Evolutionary conservation across 1,140 invertebrate species (phyloP).

Genomic region (Ericerus pela): DNA sequence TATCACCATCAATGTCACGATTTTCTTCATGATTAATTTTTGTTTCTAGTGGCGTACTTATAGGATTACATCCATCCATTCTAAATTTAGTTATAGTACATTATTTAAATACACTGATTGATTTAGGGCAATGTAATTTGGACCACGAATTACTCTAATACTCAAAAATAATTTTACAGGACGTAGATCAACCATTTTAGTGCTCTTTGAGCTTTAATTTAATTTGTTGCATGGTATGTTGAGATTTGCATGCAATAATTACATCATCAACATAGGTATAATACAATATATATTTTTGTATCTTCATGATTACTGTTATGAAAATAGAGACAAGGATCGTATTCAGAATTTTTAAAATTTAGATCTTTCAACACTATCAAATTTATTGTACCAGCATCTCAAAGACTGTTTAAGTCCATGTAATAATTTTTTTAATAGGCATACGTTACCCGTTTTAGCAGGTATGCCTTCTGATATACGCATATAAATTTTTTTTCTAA

Average conservation of each 20-base stretch:
- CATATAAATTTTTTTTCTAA: constrained; percentile 32
- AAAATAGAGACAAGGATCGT: too few relatives aligned
- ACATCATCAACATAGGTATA: constrained; percentile 17
- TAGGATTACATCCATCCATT: constrained; percentile 10
- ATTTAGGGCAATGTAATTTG: not conserved
- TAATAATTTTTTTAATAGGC: constrained; percentile 17
- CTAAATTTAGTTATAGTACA: constrained; percentile 14
- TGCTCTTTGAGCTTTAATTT: constrained; percentile 11
- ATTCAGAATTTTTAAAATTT: not conserved
- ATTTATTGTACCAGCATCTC: constrained; percentile 17
- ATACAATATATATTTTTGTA: too few relatives aligned
- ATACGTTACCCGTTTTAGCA: constrained; percentile 16
- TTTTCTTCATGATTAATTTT: constrained; percentile 13
- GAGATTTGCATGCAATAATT: constrained; percentile 7
- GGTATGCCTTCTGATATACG: constrained; percentile 26
- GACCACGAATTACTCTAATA: not conserved
- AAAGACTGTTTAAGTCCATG: constrained; percentile 18
- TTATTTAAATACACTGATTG: constrained; percentile 13
- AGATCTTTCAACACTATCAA: constrained; percentile 5
- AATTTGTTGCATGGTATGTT: constrained; percentile 4
- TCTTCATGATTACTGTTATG: too few relatives aligned
- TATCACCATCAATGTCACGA: constrained; percentile 17
- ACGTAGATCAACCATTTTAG: constrained; percentile 22
- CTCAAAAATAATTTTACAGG: constrained; percentile 24
- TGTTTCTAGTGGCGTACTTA: constrained; percentile 10